Conservation (phyloP, 2,797 vertebrate species). For the Netta rufina region DNA sequence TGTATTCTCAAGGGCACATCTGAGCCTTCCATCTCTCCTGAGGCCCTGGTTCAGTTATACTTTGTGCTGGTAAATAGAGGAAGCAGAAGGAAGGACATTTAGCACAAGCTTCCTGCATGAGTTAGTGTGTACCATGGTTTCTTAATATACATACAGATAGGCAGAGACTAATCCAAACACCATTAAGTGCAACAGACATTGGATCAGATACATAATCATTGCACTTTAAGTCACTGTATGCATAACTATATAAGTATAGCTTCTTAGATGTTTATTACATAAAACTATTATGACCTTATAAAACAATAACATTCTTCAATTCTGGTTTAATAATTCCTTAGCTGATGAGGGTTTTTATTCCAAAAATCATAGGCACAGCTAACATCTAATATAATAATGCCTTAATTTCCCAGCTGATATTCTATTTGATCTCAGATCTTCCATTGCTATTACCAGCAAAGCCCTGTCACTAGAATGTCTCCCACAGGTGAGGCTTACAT, state of each 20-base stretch:
- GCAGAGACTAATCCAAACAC: background rate
- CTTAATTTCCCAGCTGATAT: slow-evolving; percentile 10
- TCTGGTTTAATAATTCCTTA: slow-evolving; percentile 2
- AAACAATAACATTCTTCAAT: background rate
- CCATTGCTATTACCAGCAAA: background rate
- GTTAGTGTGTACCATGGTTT: background rate
- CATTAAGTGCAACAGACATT: background rate
- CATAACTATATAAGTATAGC: background rate
- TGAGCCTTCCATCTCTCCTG: background rate
- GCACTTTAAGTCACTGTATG: background rate
- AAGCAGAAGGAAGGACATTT: background rate
- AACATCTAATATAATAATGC: background rate
- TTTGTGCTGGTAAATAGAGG: background rate
- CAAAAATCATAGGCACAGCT: background rate
- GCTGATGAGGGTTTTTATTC: background rate
- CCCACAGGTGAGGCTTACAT: background rate
- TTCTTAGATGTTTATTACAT: background rate
- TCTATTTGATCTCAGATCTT: background rate
- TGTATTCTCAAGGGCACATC: background rate
- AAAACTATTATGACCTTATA: background rate
- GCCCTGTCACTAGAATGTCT: background rate
- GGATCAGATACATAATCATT: background rate
- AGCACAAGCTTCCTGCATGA: background rate
- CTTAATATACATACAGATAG: background rate
- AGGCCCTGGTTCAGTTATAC: background rate